Percentiles rank a stretch among this genome's conserved stretches.
phyloP scores from a whole-genome alignment of 2,113 vertebrate genomes.

The Salvelinus namaycush region DNA sequence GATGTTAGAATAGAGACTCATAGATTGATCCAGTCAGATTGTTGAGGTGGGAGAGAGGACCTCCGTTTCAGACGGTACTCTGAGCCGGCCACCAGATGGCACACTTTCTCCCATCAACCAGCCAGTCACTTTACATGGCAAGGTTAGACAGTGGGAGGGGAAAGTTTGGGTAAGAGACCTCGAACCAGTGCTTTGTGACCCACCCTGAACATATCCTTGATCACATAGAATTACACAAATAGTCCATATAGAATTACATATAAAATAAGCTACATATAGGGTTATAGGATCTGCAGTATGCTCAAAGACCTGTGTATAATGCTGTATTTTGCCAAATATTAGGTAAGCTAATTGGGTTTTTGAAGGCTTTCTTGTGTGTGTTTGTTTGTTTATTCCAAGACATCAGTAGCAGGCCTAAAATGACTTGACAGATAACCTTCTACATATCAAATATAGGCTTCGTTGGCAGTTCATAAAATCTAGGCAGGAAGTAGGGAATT shows the following conservation, averaged over 20 bases:
- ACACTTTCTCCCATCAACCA: conserved; percentile 35
- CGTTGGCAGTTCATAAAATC: conserved; percentile 17
- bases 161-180: not conserved
- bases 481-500: conserved; percentile 4
- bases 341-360: not conserved
- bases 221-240: conserved; percentile 18
- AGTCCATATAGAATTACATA: not conserved
- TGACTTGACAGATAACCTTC: not conserved
- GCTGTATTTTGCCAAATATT: too few relatives aligned
- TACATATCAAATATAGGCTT: not conserved
- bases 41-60: not conserved
- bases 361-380: not conserved
- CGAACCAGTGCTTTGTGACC: not conserved
- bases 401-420: not conserved
- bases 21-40: not conserved
- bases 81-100: conserved; percentile 37
- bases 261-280: not conserved
- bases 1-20: not conserved
- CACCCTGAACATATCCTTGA: conserved; percentile 14
- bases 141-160: not conserved
- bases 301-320: too few relatives aligned
- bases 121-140: not conserved
- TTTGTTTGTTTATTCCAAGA: not conserved
- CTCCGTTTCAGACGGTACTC: not conserved
- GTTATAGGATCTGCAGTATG: too few relatives aligned